These are phyloP conservation scores for Galbula dea DNA, from an alignment of 2,113 vertebrate species.

Conservation along the genomic window DNA sequence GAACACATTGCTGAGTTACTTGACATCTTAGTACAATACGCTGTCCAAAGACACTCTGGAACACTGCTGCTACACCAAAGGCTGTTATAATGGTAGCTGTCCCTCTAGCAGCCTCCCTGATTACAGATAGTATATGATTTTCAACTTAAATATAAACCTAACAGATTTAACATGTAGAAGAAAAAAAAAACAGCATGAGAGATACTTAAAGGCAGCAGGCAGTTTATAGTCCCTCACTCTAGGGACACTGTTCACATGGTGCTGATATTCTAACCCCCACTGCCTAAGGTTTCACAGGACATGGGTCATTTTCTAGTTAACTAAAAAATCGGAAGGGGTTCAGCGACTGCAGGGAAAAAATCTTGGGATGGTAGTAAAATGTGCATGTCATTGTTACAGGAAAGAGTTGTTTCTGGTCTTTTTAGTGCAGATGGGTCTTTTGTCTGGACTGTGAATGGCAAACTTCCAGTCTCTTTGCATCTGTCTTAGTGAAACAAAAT, in stretches of 20 bases:
- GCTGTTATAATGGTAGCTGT: constrained; percentile 9
- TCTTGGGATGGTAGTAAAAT: background rate
- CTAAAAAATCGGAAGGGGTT: background rate
- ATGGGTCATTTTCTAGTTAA: background rate
- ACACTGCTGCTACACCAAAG: background rate
- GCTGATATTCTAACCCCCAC: background rate
- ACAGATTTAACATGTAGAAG: background rate
- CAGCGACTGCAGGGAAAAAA: background rate
- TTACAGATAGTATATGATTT: constrained; percentile 13
- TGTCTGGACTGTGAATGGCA: background rate
- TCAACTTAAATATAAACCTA: constrained; percentile 7
- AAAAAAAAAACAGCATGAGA: background rate
- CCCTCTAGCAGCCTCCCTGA: background rate
- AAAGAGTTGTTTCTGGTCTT: background rate
- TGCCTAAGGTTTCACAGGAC: background rate
- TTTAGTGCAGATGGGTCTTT: background rate
- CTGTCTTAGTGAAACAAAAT: background rate
- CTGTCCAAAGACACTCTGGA: background rate
- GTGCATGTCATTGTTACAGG: background rate
- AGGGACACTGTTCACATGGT: background rate
- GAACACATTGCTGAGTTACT: background rate
- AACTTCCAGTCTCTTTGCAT: background rate
- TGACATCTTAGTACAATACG: background rate
- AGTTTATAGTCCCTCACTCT: background rate
- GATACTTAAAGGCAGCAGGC: background rate